Base-by-base conservation (phyloP, 2,113 vertebrate genomes). In the Axis porcinus region DNA sequence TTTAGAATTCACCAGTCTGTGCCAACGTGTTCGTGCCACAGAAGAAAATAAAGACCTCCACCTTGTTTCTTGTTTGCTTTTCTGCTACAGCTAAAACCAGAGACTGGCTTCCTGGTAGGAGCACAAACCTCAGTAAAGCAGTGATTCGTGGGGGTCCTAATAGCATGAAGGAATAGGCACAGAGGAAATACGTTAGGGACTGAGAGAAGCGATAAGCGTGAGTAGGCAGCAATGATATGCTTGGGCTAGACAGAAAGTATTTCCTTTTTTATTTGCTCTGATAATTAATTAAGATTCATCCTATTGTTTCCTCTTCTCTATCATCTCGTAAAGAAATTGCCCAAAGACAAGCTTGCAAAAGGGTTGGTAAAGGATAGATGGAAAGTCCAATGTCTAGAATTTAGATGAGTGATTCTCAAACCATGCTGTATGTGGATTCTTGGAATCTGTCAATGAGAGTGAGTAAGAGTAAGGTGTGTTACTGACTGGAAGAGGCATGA, bases 271-370 rank as follows among this genome's bases (percentile, higher is more conserved):
- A 54, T 76, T 74, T 89, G 62, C 58, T 36, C 62, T 91, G 30
- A 78, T 90, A 94, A 81, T 89, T 85, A 62, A 40, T 93, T 94
- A 96, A 96, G 55, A 64, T 55, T 28, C 40, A 40, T 55, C 40
- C 21, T 4, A 15, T 86, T 82, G 57, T 74, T 88, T 91, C 15
- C 54, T 89, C 3, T 62, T 93, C 16, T 90, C 62, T 67, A 8
- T 94, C 40, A 89, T n/a, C 52, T 94, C 14, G 0, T 64, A n/a
- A 64, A 76, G 83, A 96, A 98, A 89, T 13, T 84, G 8, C 89
- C 84, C 82, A 74, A 95, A 96, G 62, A 54, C n/a, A 81, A 28
- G 19, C 93, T 86, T 47, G 40, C 40, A 76, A 30, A 94, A 45
- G 6, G 62, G 54, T 45, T 57, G 16, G 40, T 43, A 92, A n/a